Base-by-base conservation (phyloP, 2,888 invertebrate species). In the Nebria brevicollis region DNA sequence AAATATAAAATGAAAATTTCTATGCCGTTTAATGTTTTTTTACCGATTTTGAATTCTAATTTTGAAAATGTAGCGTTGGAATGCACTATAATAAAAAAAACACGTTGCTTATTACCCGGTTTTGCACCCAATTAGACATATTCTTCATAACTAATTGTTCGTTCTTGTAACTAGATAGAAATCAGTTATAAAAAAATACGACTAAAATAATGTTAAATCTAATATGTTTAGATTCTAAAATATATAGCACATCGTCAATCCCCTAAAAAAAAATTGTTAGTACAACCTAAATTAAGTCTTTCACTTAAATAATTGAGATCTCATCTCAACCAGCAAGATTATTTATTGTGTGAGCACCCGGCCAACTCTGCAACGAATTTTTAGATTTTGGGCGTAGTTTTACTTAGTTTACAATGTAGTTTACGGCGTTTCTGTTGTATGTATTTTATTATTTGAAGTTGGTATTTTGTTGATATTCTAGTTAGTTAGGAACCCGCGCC, bases 291-390 rank as follows among this genome's bases (percentile, higher is more conserved):
- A 74, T 25, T 75, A 81, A 81, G 81, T 81, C 81, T 81, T 81
- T 81, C 76, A 68, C 75, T 34, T 73, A 73, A n/a, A 41, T 73
- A 73, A 73, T 34, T 73, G 87, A 87, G 86, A 87, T 87, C 87
- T 84, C 83, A 83, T 87, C 88, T 87, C 87, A 84, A 86, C 85
- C 86, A 85, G 84, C 85, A 85, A 84, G 85, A 85, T 85, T 85
- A 70, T 77, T 72, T 64, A 81, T 82, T 82, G 4, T 75, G 65
- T 66, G 20, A 11, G n/a, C 26, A 68, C 26, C 34, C 34, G 34
- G 34, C 34, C 34, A 34, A 34, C 34, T 34, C 34, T 34, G 34
- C 34, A 34, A 34, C 34, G 34, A 34, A 34, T 34, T 34, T 68
- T 11, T 68, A 54, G 54, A 13, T 54, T 54, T 54, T 8, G 54